Conservation (phyloP, 37 sponge, comb jelly and placozoan genomes). For the Cliona cf. orientalis region DNA sequence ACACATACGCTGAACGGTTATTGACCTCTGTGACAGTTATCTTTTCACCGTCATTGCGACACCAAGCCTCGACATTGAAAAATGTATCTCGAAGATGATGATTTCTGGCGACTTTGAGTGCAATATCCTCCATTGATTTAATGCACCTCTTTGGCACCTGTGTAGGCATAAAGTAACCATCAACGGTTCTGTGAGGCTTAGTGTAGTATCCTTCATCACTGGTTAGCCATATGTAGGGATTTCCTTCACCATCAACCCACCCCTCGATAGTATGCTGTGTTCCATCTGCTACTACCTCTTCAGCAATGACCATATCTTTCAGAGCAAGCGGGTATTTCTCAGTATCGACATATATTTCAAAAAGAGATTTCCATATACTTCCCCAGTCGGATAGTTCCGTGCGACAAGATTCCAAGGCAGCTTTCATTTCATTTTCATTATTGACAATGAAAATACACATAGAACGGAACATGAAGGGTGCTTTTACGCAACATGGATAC, state of each 20-base stretch:
- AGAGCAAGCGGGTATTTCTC: slow-evolving; percentile 21
- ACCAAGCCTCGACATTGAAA: slow-evolving; percentile 20
- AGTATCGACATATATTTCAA: slow-evolving; percentile 6
- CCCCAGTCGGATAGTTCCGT: not conserved
- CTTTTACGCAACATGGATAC: slow-evolving; percentile 35
- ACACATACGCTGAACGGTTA: not conserved
- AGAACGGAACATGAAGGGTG: not conserved
- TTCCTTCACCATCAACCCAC: slow-evolving; percentile 23
- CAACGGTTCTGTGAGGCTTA: not conserved
- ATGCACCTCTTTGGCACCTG: not conserved
- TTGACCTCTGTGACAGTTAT: slow-evolving; percentile 14
- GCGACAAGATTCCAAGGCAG: not conserved
- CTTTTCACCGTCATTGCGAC: not conserved
- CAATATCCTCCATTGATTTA: not conserved
- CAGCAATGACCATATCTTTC: slow-evolving; percentile 19
- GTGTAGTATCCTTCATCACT: not conserved
- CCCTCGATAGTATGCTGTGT: slow-evolving; percentile 7
- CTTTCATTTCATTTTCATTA: slow-evolving; percentile 15
- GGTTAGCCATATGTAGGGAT: not conserved
- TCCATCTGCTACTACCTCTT: slow-evolving; percentile 23
- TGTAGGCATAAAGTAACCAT: slow-evolving; percentile 2
- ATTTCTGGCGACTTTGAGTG: not conserved
- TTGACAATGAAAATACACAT: not conserved
- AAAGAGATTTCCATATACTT: not conserved
- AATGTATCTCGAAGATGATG: slow-evolving; percentile 14